Percentiles rank a stretch among this genome's conserved stretches.
Evolutionary conservation across 2,888 invertebrate genomes (phyloP).

Genomic region (Elegia similella): DNA sequence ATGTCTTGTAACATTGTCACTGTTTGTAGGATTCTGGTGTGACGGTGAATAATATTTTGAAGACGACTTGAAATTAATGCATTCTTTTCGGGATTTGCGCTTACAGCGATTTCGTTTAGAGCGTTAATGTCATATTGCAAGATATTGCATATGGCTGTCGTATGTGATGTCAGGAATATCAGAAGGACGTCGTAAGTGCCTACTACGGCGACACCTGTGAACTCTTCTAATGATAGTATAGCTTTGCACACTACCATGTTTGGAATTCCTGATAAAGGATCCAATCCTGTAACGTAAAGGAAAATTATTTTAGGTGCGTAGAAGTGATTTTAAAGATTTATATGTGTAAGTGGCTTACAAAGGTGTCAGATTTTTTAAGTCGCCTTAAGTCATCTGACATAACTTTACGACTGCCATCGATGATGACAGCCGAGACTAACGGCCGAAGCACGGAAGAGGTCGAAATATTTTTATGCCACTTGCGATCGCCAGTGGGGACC

Average conservation of each 20-base stretch:
- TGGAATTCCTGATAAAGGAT: conserved; percentile 23
- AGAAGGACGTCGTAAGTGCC: conserved; percentile 35
- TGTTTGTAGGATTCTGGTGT: conserved; percentile 33
- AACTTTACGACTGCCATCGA: too few species aligned
- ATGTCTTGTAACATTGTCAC: conserved; percentile 36
- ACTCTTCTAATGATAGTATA: conserved; percentile 35
- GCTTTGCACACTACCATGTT: conserved; percentile 37
- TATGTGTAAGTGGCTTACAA: too few species aligned
- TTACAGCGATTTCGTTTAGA: conserved; percentile 18
- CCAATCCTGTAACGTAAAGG: conserved; percentile 1
- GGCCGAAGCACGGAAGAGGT: too few species aligned
- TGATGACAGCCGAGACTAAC: too few species aligned
- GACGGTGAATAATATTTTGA: conserved; percentile 32
- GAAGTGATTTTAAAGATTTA: too few species aligned
- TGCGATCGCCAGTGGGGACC: too few species aligned
- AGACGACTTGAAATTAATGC: conserved; percentile 27
- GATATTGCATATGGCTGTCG: conserved; percentile 36
- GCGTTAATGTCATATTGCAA: conserved; percentile 35
- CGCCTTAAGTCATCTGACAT: too few species aligned
- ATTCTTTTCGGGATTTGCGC: not conserved
- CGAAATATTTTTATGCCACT: too few species aligned
- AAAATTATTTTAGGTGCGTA: too few species aligned
- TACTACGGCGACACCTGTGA: conserved; percentile 31
- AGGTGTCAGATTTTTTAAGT: too few species aligned
- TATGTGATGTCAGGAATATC: conserved; percentile 41